phyloP scores from a whole-genome alignment of 2,888 invertebrate species.

The Subacronicta megacephala region DNA sequence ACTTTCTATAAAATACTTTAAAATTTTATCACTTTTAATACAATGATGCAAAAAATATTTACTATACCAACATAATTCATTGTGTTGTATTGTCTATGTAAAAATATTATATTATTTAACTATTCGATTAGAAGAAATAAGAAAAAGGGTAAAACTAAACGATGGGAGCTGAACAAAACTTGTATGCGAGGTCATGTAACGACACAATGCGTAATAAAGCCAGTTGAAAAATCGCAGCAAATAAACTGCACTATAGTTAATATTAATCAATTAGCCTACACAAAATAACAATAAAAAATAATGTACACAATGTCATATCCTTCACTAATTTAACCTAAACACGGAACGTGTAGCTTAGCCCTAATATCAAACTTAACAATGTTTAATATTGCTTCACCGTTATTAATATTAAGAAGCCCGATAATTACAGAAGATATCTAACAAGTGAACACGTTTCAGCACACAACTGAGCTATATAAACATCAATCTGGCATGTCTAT shows the following conservation, averaged over 20 bases:
- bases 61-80: constrained; percentile 40
- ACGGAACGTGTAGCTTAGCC: constrained; percentile 64
- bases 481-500: constrained; percentile 97
- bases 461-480: constrained; percentile 44
- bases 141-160: constrained; percentile 10
- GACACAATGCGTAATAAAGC: constrained; percentile 41
- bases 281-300: constrained; percentile 57
- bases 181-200: constrained; percentile 18
- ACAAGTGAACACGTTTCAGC: constrained; percentile 78
- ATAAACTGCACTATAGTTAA: constrained; percentile 43
- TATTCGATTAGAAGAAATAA: neutral
- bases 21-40: constrained; percentile 48
- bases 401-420: constrained; percentile 66
- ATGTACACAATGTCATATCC: constrained; percentile 56
- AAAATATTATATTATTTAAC: constrained; percentile 16
- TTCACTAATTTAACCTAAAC: constrained; percentile 57
- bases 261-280: constrained; percentile 50
- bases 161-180: constrained; percentile 26
- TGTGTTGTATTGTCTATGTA: constrained; percentile 31
- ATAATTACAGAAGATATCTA: constrained; percentile 62
- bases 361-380: constrained; percentile 84
- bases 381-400: constrained; percentile 77
- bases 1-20: constrained; percentile 54
- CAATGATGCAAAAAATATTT: constrained; percentile 33
- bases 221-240: constrained; percentile 43